These are phyloP conservation scores for Steinernema scapterisci DNA, from an alignment of 2,888 invertebrate species.

Conservation along the genomic window DNA sequence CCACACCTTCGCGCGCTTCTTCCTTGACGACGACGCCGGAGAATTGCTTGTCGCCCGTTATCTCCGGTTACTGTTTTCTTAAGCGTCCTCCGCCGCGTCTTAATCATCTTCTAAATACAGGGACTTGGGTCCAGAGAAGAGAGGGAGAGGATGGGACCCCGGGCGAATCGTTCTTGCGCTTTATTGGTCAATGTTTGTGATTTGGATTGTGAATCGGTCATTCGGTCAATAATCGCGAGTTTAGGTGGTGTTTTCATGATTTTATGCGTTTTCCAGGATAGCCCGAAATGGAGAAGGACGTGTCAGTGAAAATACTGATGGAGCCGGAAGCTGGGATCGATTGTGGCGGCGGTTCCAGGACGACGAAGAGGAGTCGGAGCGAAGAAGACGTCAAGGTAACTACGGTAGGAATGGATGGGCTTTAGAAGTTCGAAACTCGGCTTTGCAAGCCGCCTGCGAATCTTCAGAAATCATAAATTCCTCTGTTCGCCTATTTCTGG, in stretches of 20 bases:
- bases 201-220: constrained; percentile 12
- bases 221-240: not conserved
- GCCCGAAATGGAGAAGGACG: not conserved
- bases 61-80: constrained; percentile 16
- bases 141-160: not conserved
- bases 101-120: constrained; percentile 10
- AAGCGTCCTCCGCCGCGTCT: not conserved
- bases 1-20: not conserved
- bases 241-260: no score
- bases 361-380: not conserved
- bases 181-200: not conserved
- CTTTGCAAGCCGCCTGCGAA: no score
- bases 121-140: not conserved
- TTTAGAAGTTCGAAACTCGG: no score
- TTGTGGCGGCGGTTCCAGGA: not conserved
- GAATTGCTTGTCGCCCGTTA: not conserved
- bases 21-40: not conserved
- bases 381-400: not conserved
- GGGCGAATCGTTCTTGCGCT: not conserved
- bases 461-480: no score
- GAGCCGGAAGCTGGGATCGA: not conserved
- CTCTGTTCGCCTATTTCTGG: no score
- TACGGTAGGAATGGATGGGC: not conserved
- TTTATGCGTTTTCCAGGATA: no score
- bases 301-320: not conserved